Conservation (phyloP, 1,140 invertebrate genomes). For the Sipha flava region DNA sequence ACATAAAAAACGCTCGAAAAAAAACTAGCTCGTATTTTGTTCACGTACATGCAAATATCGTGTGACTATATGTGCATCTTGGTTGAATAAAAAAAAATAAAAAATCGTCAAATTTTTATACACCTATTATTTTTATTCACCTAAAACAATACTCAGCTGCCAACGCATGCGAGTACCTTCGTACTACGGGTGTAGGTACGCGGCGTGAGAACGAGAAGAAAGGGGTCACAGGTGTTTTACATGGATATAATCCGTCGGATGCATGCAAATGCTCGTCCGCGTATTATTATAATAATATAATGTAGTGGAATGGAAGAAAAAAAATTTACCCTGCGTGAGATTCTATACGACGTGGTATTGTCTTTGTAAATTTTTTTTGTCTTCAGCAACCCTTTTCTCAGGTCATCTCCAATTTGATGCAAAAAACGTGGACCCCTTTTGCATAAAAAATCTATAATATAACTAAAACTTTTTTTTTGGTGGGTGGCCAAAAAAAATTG, state of each 20-base stretch:
- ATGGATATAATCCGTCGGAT: conserved; percentile 24
- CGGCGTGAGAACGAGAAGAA: conserved; percentile 20
- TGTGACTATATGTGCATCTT: not conserved
- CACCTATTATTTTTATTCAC: not conserved
- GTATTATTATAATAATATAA: not conserved
- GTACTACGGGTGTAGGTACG: not conserved
- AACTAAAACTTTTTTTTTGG: conserved; percentile 28
- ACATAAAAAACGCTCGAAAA: not conserved
- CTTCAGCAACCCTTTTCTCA: conserved; percentile 21
- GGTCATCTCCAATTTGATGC: conserved; percentile 17
- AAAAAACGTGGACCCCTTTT: conserved; percentile 20
- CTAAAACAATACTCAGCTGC: conserved; percentile 33
- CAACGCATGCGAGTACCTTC: no score
- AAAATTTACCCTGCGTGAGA: conserved; percentile 30
- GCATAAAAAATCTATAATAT: conserved; percentile 25
- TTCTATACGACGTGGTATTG: not conserved
- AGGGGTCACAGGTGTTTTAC: conserved; percentile 24
- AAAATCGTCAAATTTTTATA: conserved; percentile 27
- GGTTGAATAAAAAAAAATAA: not conserved
- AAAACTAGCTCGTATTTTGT: conserved; percentile 20
- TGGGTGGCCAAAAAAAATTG: conserved; percentile 34
- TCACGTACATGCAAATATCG: conserved; percentile 32
- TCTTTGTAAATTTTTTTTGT: conserved; percentile 25
- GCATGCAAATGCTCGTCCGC: conserved; percentile 31
- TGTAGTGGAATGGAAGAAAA: conserved; percentile 11